Conservation (phyloP, 2,113 vertebrate genomes). For the Embiotoca jacksoni region DNA sequence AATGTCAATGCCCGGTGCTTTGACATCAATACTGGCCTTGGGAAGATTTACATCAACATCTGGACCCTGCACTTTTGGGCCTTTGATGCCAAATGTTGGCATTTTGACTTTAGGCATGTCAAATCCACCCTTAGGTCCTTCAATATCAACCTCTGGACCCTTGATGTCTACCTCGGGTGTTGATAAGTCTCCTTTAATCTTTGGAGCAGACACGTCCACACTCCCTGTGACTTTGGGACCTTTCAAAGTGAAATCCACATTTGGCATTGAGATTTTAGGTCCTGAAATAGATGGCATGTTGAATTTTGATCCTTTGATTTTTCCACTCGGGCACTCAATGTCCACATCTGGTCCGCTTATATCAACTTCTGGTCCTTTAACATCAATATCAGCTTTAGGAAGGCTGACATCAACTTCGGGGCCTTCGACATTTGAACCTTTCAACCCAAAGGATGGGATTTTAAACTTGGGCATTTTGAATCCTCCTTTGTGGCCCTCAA, state of each 20-base stretch:
- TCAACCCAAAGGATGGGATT: no score
- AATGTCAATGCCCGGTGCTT: no score
- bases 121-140: conserved; percentile 43
- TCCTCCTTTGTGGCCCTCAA: background rate
- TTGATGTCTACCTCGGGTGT: conserved; percentile 31
- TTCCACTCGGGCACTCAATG: background rate
- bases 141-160: conserved; percentile 30
- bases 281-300: background rate
- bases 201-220: background rate
- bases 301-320: conserved; percentile 49
- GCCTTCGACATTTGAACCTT: background rate
- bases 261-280: conserved; percentile 34
- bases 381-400: background rate
- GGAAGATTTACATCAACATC: no score
- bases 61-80: no score
- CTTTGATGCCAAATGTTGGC: background rate
- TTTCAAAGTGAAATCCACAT: background rate
- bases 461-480: no score
- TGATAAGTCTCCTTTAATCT: conserved; percentile 22
- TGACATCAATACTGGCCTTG: no score
- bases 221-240: background rate
- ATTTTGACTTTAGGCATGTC: background rate
- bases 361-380: conserved; percentile 24
- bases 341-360: background rate
- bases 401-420: background rate